Base-by-base conservation (phyloP, 2,888 invertebrate genomes). In the Polymixis flavicincta region DNA sequence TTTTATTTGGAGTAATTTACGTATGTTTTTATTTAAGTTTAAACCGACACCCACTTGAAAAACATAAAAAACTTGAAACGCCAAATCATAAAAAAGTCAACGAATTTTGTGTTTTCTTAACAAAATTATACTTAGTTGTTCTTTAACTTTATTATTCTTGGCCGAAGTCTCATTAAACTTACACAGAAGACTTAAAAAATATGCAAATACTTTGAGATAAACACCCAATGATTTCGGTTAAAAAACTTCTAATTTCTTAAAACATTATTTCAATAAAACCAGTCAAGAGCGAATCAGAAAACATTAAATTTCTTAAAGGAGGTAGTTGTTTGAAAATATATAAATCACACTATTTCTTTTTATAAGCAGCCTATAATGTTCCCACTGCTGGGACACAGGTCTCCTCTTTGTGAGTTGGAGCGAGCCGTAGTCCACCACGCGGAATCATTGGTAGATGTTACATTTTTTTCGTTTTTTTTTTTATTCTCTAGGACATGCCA, bases 91-190 rank as follows among this genome's bases (percentile, higher is more conserved):
- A 25, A 74, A 65, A 74, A 28, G 42, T 59, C 57, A 74, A 65
- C 19, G 42, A 59, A 65, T 65, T 42, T 28, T 14, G 13, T 74
- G 28, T 52, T 74, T 67, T 67, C 22, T 32, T 74, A 52, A 59
- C n/a, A 61, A 32, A 72, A 37, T 50, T 50, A 28, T 42, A 69
- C n/a, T 50, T 28, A 37, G 42, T 75, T 69, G 37, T 63, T 55
- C 32, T 3, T 6, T n/a, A 68, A 76, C 52, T 45, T 76, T 57
- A 25, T 77, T 71, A 71, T 71, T 77, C 52, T 61, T 76, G n/a
- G 0, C 3, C 52, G 32, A 25, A 19, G n/a, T 65, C 59, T 71
- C 32, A 9, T 61, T 60, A 45, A 78, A 76, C 50, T 74, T 74
- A 52, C 32, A 67, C 17, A 48, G 52, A 67, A 73, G n/a, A 28